Evolutionary conservation across 1,140 invertebrate species (phyloP), one percentile per base, ranked within the genome.

Genomic region (Ooceraea biroi): DNA sequence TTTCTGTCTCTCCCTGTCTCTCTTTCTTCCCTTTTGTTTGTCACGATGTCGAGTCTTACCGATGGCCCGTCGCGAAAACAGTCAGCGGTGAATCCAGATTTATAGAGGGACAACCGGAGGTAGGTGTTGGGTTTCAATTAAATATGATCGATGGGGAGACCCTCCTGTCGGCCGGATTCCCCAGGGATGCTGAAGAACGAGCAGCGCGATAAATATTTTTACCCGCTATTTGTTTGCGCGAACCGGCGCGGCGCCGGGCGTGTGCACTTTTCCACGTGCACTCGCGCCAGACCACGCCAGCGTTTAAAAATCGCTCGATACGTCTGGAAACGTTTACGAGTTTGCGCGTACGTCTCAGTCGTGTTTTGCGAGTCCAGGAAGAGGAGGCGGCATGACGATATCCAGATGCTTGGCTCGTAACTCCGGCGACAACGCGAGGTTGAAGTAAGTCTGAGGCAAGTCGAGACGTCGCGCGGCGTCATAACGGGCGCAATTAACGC

Each of bases 81-180:
- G 72, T 73, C 48, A 63, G 78, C 63, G 71, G 22, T 66, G 82
- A 88, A 88, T 84, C 69, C 71, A 86, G 74, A 90, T 90, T 91
- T 89, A 88, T 88, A 84, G 78, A 78, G 80, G 82, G 63, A 68
- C 66, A 82, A 60, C 63, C 68, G 69, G 76, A 41, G 74, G 52
- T 76, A 78, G 82, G 88, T 91, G 85, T 88, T 73, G 88, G 88
- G 88, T 92, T 93, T 93, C 91, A 91, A 91, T 91, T 90, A 90
- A 90, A 91, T 87, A 91, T 91, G 90, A 91, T 91, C 85, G 88
- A 91, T 90, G 90, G 89, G 82, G 78, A 72, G 83, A 72, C 52
- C 77, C 60, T 83, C 27, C 36, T 55, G 30, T 46, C 48, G 44
- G 55, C 10, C n/a, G 46, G 61, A 85, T 89, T 61, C 72, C n/a